Evolutionary conservation across 2,888 invertebrate species (phyloP), one percentile per base, ranked within the genome.

Genomic region (Bombyx huttoni): DNA sequence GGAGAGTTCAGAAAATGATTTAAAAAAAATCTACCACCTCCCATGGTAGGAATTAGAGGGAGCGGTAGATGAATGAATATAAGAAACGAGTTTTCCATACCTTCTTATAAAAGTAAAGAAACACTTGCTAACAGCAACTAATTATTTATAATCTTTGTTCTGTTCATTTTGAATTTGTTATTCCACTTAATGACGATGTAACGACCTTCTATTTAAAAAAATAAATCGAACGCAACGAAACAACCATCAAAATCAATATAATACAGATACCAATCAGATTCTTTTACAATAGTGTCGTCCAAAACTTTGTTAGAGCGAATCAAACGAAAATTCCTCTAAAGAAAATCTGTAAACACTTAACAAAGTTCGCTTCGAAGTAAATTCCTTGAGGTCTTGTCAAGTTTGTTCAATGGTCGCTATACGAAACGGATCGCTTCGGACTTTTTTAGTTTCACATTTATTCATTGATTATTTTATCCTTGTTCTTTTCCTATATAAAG

Each of bases 351-450:
- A 51, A 51, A 51, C 35, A 34, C 34, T 13, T 47, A 51, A 51
- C 47, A 34, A 51, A 51, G 46, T 47, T 51, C 46, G 33, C 46
- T 47, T 10, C 14, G 13, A 47, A 47, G 47, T 13, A 12, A 51
- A 47, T 51, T 14, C 50, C 9, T 50, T 12, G 13, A 46, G 13
- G 49, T 52, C 49, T 52, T 49, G 45, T 48, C 10, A n/a, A 48
- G 48, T 40, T 24, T 24, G 24, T 47, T 33, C 33, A 48, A 33
- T 14, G 24, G 48, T 9, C 2, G 40, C 24, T 24, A 1, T 24
- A 24, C 24, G 24, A 24, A 24, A 24, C 24, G 24, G 24, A 40
- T 40, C 40, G 40, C 40, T 40, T 40, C 24, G 40, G 40, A 10
- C 9, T 40, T 10, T 40, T 40, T 24, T 24, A 24, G 24, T 24